Base-by-base conservation (phyloP, 2,797 vertebrate genomes). In the Acipenser ruthenus region DNA sequence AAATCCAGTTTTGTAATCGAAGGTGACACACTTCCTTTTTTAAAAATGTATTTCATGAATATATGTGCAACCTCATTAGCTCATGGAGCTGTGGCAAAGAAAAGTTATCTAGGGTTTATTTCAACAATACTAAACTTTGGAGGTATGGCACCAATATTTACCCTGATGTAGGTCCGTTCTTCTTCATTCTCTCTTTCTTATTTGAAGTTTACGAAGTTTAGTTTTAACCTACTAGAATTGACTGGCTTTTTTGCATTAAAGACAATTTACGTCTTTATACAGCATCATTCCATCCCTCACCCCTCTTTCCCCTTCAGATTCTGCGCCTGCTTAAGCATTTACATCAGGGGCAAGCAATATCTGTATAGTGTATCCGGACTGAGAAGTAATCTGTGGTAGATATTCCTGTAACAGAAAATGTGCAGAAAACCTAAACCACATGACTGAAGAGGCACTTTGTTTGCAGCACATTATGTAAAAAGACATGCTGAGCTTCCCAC, bases 401-500 rank as follows among this genome's bases (percentile, higher is more conserved):
- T 55, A 58, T n/a, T n/a, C 55, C 55, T 58, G 23, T 37, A 8
- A 58, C 11, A n/a, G 55, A 10, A 58, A 58, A 58, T 58, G 13
- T 10, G 55, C 55, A 58, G 13, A 58, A 10, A 58, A n/a, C 55
- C 9, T n/a, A 10, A 10, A n/a, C 23, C 55, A 58, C 10, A 47
- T 37, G 60, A 37, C 37, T 47, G 15, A 23, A 6, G 15, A 23
- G 13, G 11, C 8, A 48, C 60, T 37, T 55, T 55, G 52, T 55
- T 55, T 55, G 52, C n/a, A 55, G n/a, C n/a, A n/a, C 52, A 55
- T 53, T 62, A 6, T 15, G 11, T 48, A 62, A 62, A 62, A 62
- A 62, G 13, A 62, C 60, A 62, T 62, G 60, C 9, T 7, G 13
- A 37, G 47, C 71, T 72, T 74, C 68, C 56, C 65, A 70, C 58